phyloP scores from a whole-genome alignment of 2,113 vertebrate species.

The Hippocampus guttulatus region DNA sequence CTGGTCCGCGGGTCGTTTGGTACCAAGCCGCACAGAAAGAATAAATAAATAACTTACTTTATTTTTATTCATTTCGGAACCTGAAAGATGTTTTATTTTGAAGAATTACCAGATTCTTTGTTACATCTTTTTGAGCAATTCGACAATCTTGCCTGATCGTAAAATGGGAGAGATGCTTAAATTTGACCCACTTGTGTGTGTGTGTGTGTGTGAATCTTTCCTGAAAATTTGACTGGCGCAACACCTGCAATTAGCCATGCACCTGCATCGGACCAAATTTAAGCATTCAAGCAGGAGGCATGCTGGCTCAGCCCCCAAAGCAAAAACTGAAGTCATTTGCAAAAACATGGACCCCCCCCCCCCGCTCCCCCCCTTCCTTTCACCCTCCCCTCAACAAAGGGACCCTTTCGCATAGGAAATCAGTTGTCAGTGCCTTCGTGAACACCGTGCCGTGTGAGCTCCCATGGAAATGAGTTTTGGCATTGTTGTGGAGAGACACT shows the following conservation, averaged over 20 bases:
- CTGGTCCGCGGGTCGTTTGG: too few species aligned
- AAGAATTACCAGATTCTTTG: too few species aligned
- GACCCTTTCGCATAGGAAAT: slow-evolving; percentile 89
- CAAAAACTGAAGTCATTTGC: slow-evolving; percentile 67
- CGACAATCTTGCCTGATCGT: not conserved
- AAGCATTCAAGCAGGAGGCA: slow-evolving; percentile 56
- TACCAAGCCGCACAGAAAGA: too few species aligned
- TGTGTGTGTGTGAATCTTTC: not conserved
- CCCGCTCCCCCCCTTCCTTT: slow-evolving; percentile 20
- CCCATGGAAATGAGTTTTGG: slow-evolving; percentile 88
- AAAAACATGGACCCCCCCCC: slow-evolving; percentile 60
- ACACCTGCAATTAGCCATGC: slow-evolving; percentile 94
- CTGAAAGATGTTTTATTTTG: too few species aligned
- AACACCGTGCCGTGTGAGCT: slow-evolving; percentile 89
- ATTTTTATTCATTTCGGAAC: too few species aligned
- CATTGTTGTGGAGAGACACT: slow-evolving; percentile 85
- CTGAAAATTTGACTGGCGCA: slow-evolving; percentile 64
- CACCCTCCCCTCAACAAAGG: slow-evolving; percentile 41
- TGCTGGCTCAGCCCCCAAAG: slow-evolving; percentile 57
- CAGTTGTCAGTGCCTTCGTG: slow-evolving; percentile 90
- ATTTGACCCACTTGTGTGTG: slow-evolving; percentile 54
- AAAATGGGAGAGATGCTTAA: not conserved
- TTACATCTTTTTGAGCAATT: not conserved
- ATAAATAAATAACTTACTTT: too few species aligned
- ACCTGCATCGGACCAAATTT: slow-evolving; percentile 86